phyloP scores from a whole-genome alignment of 1,140 invertebrate genomes.

The Plutomurus gul region DNA sequence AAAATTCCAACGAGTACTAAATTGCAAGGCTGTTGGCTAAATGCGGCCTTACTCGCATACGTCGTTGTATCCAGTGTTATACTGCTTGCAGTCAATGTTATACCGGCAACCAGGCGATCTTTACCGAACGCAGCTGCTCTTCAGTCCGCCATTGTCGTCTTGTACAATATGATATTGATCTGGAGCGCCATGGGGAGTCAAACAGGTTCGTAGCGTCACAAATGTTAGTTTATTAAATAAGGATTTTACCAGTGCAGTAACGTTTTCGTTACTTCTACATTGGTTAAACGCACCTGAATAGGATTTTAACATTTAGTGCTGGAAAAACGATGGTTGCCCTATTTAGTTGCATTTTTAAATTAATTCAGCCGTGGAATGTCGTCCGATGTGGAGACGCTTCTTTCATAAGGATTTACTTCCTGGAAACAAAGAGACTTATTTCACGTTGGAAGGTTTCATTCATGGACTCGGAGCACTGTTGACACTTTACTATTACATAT shows the following conservation, averaged over 20 bases:
- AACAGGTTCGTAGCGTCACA: background rate
- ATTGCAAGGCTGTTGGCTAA: too few relatives aligned
- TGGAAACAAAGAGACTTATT: conserved; percentile 11
- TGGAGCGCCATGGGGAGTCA: background rate
- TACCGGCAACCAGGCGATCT: background rate
- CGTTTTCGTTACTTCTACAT: too few relatives aligned
- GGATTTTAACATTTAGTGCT: too few relatives aligned
- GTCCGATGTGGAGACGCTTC: background rate
- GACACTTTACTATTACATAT: conserved; percentile 23
- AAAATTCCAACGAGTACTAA: too few relatives aligned
- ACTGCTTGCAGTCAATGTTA: background rate
- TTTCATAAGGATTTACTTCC: background rate
- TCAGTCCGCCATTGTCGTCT: background rate
- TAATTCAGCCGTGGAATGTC: background rate
- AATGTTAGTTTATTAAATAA: too few relatives aligned
- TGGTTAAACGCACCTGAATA: too few relatives aligned
- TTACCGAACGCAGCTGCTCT: background rate
- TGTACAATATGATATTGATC: background rate
- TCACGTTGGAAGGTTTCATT: background rate
- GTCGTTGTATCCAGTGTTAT: too few relatives aligned
- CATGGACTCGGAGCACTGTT: conserved; percentile 19
- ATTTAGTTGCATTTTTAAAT: too few relatives aligned
- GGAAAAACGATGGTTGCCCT: too few relatives aligned
- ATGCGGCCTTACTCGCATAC: too few relatives aligned
- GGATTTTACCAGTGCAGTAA: too few relatives aligned